phyloP scores from a whole-genome alignment of 2,113 vertebrate species.

The Labeo rohita region DNA sequence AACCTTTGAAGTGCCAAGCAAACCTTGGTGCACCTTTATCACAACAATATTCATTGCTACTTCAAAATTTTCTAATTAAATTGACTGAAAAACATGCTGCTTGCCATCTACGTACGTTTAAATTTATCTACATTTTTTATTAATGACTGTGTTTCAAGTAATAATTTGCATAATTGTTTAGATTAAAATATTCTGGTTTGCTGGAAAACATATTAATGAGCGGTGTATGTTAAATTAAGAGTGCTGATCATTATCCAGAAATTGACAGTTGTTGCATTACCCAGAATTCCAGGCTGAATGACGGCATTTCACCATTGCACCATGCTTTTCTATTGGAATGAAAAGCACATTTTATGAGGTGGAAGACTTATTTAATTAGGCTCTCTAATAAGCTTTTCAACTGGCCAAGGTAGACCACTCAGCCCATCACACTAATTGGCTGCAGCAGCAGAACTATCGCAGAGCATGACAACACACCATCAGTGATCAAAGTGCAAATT shows the following conservation, averaged over 20 bases:
- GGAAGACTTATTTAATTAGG: constrained; percentile 85
- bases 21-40: constrained; percentile 78
- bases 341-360: constrained; percentile 76
- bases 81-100: constrained; percentile 38
- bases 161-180: constrained; percentile 30
- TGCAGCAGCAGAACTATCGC: constrained; percentile 82
- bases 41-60: constrained; percentile 88
- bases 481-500: constrained; percentile 87
- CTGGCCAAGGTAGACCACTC: constrained; percentile 84
- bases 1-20: constrained; percentile 86
- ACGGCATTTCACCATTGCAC: constrained; percentile 60
- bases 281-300: constrained; percentile 44
- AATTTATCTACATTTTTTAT: not conserved
- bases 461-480: constrained; percentile 86
- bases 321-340: constrained; percentile 81
- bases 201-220: constrained; percentile 37
- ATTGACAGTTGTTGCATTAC: constrained; percentile 38
- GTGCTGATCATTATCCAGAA: constrained; percentile 13
- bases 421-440: constrained; percentile 86
- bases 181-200: constrained; percentile 25
- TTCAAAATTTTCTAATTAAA: constrained; percentile 90
- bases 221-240: constrained; percentile 13
- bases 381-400: constrained; percentile 85
- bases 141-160: constrained; percentile 3
- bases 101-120: constrained; percentile 21